Evolutionary conservation across 2,797 vertebrate genomes (phyloP), one percentile per base, ranked within the genome.

Genomic region (Cephalopachus bancanus): DNA sequence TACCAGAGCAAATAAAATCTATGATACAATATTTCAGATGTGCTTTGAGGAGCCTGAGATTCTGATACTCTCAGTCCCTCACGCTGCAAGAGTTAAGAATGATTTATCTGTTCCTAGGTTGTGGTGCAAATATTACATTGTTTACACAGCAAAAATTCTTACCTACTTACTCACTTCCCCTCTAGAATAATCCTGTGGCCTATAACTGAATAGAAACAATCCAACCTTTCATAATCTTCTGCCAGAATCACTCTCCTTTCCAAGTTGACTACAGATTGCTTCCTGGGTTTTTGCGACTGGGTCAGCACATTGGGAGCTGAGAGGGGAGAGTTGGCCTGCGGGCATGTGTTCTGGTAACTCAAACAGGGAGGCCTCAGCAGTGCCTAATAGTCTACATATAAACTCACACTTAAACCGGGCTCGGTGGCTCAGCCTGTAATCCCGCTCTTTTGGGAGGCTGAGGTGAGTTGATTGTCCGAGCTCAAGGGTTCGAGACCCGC

Each of bases 261-360:
- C 69, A 57, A 57, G 57, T 44, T n/a, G 3, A 12, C 19, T 64
- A 12, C 28, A 59, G 4, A 28, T 17, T 17, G 28, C n/a, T 53
- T 15, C 2, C 51, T 71, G 60, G 76, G 33, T 26, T 55, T 83
- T 74, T 78, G 55, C 28, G 44, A 20, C 33, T 17, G 24, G 49
- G 75, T 16, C 19, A 33, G 30, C 3, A 7, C 2, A 1, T 8
- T 49, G 44, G 20, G 2, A 24, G 5, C 3, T 4, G 30, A 69
- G 14, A 26, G 51, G 11, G 26, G 28, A 44, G 28, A 75, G 44
- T 17, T 4, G 49, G 16, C 65, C 62, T 0, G 20, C 14, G 4
- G 53, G 49, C 44, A 26, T 17, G n/a, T 24, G 6, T 20, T 62
- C 16, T 24, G 62, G 53, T 28, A 4, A 74, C 44, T 74, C 44